Conservation (phyloP, 2,113 vertebrate genomes). For the Erythrocercus mccallii region DNA sequence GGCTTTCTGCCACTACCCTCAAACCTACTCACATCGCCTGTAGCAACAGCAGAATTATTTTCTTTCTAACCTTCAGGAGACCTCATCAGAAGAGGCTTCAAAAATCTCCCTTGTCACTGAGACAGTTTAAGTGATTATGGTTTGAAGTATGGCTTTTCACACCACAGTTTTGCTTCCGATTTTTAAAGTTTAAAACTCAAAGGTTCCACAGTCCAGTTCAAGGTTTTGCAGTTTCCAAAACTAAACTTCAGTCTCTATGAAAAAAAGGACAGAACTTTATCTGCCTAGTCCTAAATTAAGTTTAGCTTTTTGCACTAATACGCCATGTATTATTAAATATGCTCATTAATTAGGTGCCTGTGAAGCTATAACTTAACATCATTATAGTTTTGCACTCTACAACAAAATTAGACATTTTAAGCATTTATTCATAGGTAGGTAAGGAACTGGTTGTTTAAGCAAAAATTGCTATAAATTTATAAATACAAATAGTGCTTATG, state of each 20-base stretch:
- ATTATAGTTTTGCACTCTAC: conserved; percentile 72
- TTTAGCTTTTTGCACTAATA: conserved; percentile 35
- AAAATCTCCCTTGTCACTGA: conserved; percentile 43
- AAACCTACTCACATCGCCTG: conserved; percentile 17
- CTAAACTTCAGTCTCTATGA: conserved; percentile 42
- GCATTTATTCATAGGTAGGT: conserved; percentile 74
- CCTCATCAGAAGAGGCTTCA: conserved; percentile 7
- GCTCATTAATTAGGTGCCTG: conserved; percentile 49
- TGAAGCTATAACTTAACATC: conserved; percentile 64
- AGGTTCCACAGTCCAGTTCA: conserved; percentile 59
- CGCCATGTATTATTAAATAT: conserved; percentile 34
- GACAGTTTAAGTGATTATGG: conserved; percentile 26
- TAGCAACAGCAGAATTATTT: conserved; percentile 40
- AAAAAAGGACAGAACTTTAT: conserved; percentile 41
- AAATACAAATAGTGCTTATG: conserved; percentile 78
- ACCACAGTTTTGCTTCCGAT: conserved; percentile 50
- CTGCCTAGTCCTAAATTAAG: conserved; percentile 23
- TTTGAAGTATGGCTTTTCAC: conserved; percentile 68
- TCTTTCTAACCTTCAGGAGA: conserved; percentile 13
- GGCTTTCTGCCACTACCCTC: conserved; percentile 25
- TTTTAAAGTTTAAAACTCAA: conserved; percentile 50
- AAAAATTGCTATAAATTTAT: conserved; percentile 73
- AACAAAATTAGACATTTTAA: conserved; percentile 73
- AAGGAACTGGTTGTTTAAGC: conserved; percentile 68
- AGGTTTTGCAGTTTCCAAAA: conserved; percentile 61